Percentiles rank a stretch among this genome's conserved stretches.
Conservation (phyloP, 1,140 invertebrate species). For the Bombus ignitus region DNA sequence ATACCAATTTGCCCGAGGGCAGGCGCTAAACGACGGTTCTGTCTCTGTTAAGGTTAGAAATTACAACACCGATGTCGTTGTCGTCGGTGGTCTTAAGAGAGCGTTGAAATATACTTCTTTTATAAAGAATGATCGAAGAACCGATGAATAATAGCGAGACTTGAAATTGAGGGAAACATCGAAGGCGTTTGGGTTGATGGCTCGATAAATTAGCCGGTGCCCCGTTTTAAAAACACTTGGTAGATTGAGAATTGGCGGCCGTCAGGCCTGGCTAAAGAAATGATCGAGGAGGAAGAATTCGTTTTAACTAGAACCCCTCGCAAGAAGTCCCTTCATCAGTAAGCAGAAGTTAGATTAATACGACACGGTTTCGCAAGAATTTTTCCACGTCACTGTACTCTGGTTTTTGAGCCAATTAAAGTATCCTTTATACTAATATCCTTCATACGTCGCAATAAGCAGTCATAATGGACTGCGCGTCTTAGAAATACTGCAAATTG, state of each 20-base stretch:
- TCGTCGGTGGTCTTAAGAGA: not conserved
- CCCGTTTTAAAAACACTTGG: constrained; percentile 11
- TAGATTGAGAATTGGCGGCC: not conserved
- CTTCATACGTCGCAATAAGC: not conserved
- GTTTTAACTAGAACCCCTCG: not conserved
- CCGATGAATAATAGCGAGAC: not conserved
- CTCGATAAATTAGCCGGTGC: not conserved
- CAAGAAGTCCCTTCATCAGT: not conserved
- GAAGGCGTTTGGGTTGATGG: not conserved
- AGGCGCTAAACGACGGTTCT: not conserved
- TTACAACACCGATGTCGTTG: not conserved
- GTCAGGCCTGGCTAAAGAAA: not conserved
- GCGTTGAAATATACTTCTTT: not conserved
- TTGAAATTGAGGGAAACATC: not conserved
- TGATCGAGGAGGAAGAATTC: constrained; percentile 13
- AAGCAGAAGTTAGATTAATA: constrained; percentile 6
- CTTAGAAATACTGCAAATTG: not conserved
- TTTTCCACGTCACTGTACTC: not conserved
- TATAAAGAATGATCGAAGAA: not conserved
- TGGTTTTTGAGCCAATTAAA: constrained; percentile 10
- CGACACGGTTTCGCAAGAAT: not conserved
- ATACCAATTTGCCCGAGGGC: not conserved
- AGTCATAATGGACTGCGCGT: not conserved
- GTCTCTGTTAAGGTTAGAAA: not conserved
- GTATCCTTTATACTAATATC: constrained; percentile 14